phyloP scores from a whole-genome alignment of 2,797 vertebrate species.

The Anguilla obscura region DNA sequence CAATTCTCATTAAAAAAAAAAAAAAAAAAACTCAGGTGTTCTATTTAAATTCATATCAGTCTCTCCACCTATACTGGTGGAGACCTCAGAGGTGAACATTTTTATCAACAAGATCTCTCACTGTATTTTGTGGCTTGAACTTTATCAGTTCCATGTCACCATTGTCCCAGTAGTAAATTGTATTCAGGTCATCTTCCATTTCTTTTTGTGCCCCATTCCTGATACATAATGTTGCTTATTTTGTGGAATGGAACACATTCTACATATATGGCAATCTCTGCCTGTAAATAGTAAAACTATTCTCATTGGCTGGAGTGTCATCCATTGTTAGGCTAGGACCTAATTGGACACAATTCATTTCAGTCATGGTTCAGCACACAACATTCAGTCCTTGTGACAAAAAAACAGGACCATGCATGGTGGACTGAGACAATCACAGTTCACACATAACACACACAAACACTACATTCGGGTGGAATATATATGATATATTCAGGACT shows the following conservation, averaged over 20 bases:
- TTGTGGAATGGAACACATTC: neutral
- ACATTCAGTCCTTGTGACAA: neutral
- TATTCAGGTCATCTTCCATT: neutral
- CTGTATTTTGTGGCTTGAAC: neutral
- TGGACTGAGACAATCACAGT: neutral
- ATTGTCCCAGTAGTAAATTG: neutral
- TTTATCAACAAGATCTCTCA: neutral
- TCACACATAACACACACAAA: neutral
- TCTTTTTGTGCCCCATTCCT: neutral
- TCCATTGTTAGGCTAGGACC: neutral
- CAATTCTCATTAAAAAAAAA: neutral
- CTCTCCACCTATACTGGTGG: neutral
- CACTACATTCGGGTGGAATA: too few relatives aligned
- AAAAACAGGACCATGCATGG: neutral
- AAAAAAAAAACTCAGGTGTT: neutral
- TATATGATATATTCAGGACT: neutral
- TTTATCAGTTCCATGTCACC: neutral
- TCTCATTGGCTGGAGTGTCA: constrained; percentile 3
- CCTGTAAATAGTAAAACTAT: neutral
- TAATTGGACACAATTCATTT: neutral
- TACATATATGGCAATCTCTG: neutral
- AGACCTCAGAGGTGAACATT: neutral
- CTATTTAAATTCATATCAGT: neutral
- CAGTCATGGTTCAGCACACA: neutral
- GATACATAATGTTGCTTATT: neutral